Conservation (phyloP, 2,797 vertebrate species). For the Sus cebifrons region DNA sequence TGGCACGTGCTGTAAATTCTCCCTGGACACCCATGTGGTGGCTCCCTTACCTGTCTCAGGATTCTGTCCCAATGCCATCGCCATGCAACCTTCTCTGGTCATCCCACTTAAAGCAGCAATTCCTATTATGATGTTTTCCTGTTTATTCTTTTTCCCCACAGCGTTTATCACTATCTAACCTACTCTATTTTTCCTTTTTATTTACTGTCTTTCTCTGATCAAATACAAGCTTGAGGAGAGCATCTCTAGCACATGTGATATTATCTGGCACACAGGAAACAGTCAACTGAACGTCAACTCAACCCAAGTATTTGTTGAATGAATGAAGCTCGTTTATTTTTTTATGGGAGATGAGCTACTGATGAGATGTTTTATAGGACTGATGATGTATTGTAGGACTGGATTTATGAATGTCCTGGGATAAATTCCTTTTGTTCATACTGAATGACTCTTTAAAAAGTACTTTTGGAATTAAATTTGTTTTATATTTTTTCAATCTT, state of each 20-base stretch:
- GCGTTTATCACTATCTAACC: background rate
- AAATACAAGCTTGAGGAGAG: background rate
- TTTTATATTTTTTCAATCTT: background rate
- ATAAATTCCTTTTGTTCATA: background rate
- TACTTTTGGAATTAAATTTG: constrained; percentile 8
- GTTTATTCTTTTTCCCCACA: background rate
- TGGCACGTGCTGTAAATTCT: background rate
- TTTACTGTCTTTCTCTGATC: background rate
- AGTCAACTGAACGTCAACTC: background rate
- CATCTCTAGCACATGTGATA: background rate
- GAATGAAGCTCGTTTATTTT: background rate
- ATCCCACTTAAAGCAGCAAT: background rate
- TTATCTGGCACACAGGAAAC: background rate
- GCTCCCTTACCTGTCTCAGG: background rate
- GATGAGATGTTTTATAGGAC: background rate
- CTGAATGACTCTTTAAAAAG: background rate
- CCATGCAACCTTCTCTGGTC: background rate
- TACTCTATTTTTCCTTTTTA: background rate
- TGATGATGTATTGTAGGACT: background rate
- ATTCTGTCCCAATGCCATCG: background rate
- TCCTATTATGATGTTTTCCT: background rate
- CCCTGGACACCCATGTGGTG: background rate
- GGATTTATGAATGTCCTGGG: background rate
- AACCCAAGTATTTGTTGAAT: background rate
- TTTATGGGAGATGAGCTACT: background rate